Base-by-base conservation (phyloP, 1,140 invertebrate species). In the Harpegnathos saltator region DNA sequence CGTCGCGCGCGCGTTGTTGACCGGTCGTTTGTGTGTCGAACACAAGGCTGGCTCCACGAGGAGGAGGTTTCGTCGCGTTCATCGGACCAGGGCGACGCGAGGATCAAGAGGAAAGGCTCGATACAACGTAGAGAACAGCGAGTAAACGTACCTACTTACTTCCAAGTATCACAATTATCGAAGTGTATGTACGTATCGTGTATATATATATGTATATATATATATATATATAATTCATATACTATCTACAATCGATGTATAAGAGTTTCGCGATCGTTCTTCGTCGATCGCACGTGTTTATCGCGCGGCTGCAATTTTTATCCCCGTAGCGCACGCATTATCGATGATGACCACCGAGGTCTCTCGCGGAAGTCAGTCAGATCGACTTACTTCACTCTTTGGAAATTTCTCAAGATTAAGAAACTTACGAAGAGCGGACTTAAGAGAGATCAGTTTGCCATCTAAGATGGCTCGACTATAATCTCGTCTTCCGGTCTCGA, bases 131-230 rank as follows among this genome's bases (percentile, higher is more conserved):
- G 22, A 33, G 11, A 66, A 83, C 66, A 78, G 54, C 58, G 69
- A 75, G 24, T 44, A 65, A 71, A 62, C n/a, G 58, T 85, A 85
- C 50, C 68, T 89, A 86, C 85, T 89, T 89, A 89, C 89, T 82
- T 80, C 22, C 73, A 86, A 89, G 63, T 89, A 89, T 89, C 88
- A 89, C 88, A 89, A 89, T 89, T 69, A 87, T 89, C 56, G 66
- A 85, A 84, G 44, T 84, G 86, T 87, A 9, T 44, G 12, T 65
- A 83, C 19, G 33, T 77, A n/a, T 68, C 4, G 63, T 17, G 19
- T 29, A 11, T 50, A 29, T 26, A 17, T 9, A 44, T 44, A 44
- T 11, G 11, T 69, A n/a, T 58, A 24, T 24, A 58, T 58, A 24
- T 58, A 58, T 24, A 33, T 62, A 62, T 62, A 62, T 26, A 61